Evolutionary conservation across 2,797 vertebrate genomes (phyloP).

Genomic region (Lagothrix lagotricha): DNA sequence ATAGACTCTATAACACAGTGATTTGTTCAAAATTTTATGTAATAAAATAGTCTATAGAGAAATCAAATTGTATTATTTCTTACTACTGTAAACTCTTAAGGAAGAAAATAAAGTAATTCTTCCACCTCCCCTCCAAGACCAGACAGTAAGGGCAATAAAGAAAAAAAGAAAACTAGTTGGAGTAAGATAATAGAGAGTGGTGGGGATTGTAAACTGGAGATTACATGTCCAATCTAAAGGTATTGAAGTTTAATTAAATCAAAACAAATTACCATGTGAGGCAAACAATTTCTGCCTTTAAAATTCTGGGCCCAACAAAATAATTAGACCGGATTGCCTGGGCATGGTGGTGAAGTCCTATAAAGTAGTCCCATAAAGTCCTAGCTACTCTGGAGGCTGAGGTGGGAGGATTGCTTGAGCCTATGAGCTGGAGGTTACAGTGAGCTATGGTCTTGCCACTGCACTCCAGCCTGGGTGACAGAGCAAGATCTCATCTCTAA

Average conservation of each 20-base stretch:
- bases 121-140: neutral
- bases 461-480: neutral
- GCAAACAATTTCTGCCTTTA: neutral
- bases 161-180: neutral
- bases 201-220: neutral
- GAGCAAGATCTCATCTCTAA: neutral
- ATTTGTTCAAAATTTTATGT: neutral
- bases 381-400: neutral
- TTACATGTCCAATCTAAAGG: neutral
- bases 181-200: neutral
- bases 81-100: neutral
- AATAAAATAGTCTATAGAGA: neutral
- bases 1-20: neutral
- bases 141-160: neutral
- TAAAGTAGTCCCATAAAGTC: neutral
- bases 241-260: neutral
- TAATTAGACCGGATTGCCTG: neutral
- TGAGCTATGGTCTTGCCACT: neutral
- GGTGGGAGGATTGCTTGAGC: neutral
- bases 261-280: neutral
- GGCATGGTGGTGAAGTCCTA: neutral
- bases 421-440: neutral
- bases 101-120: constrained; percentile 23
- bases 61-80: neutral
- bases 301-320: neutral